Evolutionary conservation across 2,113 vertebrate species (phyloP).

Genomic region (Mus pahari): DNA sequence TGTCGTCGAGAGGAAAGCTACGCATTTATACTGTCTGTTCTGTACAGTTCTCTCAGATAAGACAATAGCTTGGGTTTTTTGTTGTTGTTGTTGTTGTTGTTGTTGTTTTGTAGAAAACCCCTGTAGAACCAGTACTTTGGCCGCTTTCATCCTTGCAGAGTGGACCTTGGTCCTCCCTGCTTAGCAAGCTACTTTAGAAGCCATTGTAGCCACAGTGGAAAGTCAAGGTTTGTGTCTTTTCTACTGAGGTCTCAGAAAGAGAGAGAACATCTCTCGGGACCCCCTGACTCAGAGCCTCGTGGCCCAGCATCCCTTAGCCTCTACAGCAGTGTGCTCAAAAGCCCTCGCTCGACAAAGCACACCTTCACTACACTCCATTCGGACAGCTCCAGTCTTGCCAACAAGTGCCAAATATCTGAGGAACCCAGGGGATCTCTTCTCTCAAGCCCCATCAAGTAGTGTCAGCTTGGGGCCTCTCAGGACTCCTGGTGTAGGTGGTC

Average conservation of each 20-base stretch:
- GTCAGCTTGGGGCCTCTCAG: not conserved
- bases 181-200: not conserved
- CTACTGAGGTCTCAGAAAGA: not conserved
- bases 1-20: accelerated
- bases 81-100: too few relatives aligned
- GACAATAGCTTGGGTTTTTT: not conserved
- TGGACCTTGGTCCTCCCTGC: not conserved
- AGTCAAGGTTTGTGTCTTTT: not conserved
- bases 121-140: not conserved
- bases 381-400: not conserved
- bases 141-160: not conserved
- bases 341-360: not conserved
- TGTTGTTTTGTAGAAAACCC: not conserved
- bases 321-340: not conserved
- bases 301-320: not conserved
- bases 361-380: not conserved
- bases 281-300: not conserved
- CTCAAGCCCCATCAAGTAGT: not conserved
- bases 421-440: not conserved
- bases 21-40: too few relatives aligned
- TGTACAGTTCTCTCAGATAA: not conserved
- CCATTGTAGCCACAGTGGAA: accelerated
- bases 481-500: not conserved
- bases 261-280: not conserved
- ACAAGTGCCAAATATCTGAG: not conserved